Base-by-base conservation (phyloP, 2,888 invertebrate species). In the Apomyelois bistriatella region DNA sequence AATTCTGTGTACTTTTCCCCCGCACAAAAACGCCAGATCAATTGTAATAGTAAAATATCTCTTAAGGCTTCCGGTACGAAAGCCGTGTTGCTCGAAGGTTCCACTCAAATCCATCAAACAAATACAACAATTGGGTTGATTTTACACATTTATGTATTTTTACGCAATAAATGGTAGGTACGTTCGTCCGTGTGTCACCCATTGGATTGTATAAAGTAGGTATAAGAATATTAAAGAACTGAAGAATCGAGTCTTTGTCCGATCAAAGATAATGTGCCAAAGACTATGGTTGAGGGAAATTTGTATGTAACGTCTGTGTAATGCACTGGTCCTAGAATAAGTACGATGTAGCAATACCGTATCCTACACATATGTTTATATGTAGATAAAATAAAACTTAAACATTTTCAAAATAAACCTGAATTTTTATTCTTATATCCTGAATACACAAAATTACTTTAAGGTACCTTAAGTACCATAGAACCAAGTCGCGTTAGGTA, bases 181-280 rank as follows among this genome's bases (percentile, higher is more conserved):
- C n/a, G n/a, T 53, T 60, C 55, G 58, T 59, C 58, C 47, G 41
- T 65, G 62, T 63, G 58, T 53, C 58, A 53, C 55, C 54, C 50
- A 15, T 58, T 60, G 62, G 65, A 65, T 61, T 76, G 76, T 77
- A 74, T 75, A 76, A 74, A 78, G 61, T 82, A 80, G 72, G 55
- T 55, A 53, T 81, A 79, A 77, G 76, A 60, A 65, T 3, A 69
- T 60, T 70, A 80, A 79, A 79, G 87, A 84, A 85, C 82, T 85
- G 86, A 82, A 73, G 72, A 75, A 74, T 82, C 71, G 79, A 85
- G 88, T 90, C 90, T 90, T 90, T 88, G 90, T 80, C 76, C 72
- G 70, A 59, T 87, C 90, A 89, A 90, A 90, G 90, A 90, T 84
- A 79, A 75, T 82, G 90, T 90, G 90, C 90, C 90, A 90, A 90